These are phyloP conservation scores for Prorops nasuta DNA, from an alignment of 1,140 invertebrate species.

Conservation along the genomic window DNA sequence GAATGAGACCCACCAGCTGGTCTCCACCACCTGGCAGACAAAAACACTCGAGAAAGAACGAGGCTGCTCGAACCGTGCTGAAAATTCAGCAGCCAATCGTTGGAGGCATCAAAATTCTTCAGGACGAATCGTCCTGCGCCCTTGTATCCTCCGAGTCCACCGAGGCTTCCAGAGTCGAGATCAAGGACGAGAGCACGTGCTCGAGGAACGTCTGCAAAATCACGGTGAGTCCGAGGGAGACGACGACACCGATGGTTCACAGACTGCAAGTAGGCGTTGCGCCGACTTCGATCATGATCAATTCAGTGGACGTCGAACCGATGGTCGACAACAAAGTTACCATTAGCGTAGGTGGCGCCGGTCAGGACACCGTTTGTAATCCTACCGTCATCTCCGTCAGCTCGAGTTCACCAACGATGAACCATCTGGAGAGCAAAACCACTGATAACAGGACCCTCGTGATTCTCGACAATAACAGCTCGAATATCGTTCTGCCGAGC, in stretches of 20 bases:
- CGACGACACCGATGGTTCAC: conserved; percentile 53
- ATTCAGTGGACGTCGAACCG: conserved; percentile 68
- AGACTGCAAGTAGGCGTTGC: conserved; percentile 60
- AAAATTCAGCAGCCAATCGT: background rate
- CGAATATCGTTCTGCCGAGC: conserved; percentile 48
- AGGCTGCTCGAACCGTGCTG: too few relatives aligned
- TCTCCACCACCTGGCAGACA: conserved; percentile 44
- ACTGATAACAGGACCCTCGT: conserved; percentile 50
- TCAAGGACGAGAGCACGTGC: conserved; percentile 11
- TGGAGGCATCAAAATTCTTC: background rate
- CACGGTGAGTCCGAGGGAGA: conserved; percentile 47
- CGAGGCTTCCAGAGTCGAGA: conserved; percentile 35
- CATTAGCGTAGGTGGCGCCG: conserved; percentile 52
- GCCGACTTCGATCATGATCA: conserved; percentile 72
- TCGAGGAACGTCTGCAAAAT: conserved; percentile 49
- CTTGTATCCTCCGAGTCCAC: background rate
- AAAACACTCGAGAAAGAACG: conserved; percentile 14
- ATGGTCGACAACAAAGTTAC: conserved; percentile 58
- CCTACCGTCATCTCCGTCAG: conserved; percentile 53
- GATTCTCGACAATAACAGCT: conserved; percentile 50
- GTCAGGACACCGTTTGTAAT: conserved; percentile 49
- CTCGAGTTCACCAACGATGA: conserved; percentile 30
- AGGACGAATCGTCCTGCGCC: background rate
- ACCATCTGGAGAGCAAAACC: conserved; percentile 36
- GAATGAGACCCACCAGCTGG: conserved; percentile 50